Percentiles rank a stretch among this genome's conserved stretches.
phyloP scores from a whole-genome alignment of 2,888 invertebrate genomes.

The Chloroclysta siterata region DNA sequence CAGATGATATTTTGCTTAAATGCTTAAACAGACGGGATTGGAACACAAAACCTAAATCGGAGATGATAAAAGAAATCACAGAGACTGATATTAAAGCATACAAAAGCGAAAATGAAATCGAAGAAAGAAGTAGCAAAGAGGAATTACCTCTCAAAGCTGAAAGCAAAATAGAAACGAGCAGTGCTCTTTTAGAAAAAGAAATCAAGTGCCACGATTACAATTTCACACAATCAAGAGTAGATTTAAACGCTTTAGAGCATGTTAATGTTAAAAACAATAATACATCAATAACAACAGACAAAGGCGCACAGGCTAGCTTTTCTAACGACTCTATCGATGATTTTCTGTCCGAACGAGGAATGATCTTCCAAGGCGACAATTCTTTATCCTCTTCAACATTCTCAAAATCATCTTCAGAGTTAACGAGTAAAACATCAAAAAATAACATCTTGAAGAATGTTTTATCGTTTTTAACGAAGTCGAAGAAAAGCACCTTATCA shows the following conservation, averaged over 20 bases:
- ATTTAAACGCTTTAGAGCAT: slow-evolving; percentile 8
- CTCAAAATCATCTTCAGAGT: slow-evolving; percentile 31
- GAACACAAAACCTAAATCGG: slow-evolving; percentile 58
- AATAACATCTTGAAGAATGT: slow-evolving; percentile 64
- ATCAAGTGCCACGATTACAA: slow-evolving; percentile 63
- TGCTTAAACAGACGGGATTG: slow-evolving; percentile 72
- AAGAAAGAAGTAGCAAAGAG: slow-evolving; percentile 4
- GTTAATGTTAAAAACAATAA: slow-evolving; percentile 12
- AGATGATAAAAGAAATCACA: slow-evolving; percentile 34
- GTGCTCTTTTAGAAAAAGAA: slow-evolving; percentile 60
- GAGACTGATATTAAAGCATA: slow-evolving; percentile 1
- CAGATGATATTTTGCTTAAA: slow-evolving; percentile 75
- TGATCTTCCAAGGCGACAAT: slow-evolving; percentile 60
- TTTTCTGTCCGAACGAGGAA: slow-evolving; percentile 65
- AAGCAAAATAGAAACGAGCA: slow-evolving; percentile 10
- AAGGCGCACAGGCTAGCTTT: slow-evolving; percentile 66
- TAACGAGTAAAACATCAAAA: slow-evolving; percentile 69
- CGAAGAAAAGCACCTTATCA: slow-evolving; percentile 57
- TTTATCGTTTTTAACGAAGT: slow-evolving; percentile 56
- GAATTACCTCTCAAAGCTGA: neutral
- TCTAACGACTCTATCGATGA: slow-evolving; percentile 75
- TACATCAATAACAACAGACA: slow-evolving; percentile 57
- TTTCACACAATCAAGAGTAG: slow-evolving; percentile 36
- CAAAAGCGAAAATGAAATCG: slow-evolving; percentile 1
- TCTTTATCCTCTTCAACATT: slow-evolving; percentile 57